Base-by-base conservation (phyloP, 1,140 invertebrate species). In the Halotydeus destructor region DNA sequence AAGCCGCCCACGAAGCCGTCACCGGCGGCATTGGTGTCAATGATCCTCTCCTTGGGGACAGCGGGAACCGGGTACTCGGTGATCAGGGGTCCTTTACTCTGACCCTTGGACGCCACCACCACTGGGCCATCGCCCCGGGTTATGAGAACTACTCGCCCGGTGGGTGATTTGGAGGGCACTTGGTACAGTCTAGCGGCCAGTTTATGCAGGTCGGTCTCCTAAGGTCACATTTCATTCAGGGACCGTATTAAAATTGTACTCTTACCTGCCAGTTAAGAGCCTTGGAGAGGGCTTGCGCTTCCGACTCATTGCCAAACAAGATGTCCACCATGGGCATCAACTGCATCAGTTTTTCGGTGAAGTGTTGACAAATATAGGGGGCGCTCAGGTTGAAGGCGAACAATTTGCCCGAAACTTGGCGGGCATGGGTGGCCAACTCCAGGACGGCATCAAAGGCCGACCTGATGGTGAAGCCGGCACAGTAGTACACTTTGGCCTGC, bases 1-100 rank as follows among this genome's bases (percentile, higher is more conserved):
- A 94, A 98, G 14, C 83, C 93, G 55, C 93, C 93, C 50, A 84
- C 80, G 66, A 98, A 98, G 9, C 91, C 88, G 70, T 99, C 93
- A 25, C 93, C 93, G 52, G 93, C 93, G 32, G 89, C 93, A 69
- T 97, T 99, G 1, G 93, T 96, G 59, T 99, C 93, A 2, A 96
- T 72, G 42, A 99, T 74, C 55, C 86, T 67, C 9, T 24, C n/a
- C 46, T 38, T 36, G 6, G 11, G 6, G 5, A 49, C 16, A 5
- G 5, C 5, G 5, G 14, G 5, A 12, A 41, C 39, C 8, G 27
- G 14, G 21, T 23, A 42, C 3, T 27, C 9, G n/a, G 18, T 5
- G 8, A 47, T 5, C 75, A 38, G 61, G 9, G 5, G 5, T n/a
- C 11, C 19, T 16, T 76, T 35, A 60, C 12, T 22, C 14, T 14